Evolutionary conservation across 2,888 invertebrate species (phyloP).

Genomic region (Melinopterus prodromus): DNA sequence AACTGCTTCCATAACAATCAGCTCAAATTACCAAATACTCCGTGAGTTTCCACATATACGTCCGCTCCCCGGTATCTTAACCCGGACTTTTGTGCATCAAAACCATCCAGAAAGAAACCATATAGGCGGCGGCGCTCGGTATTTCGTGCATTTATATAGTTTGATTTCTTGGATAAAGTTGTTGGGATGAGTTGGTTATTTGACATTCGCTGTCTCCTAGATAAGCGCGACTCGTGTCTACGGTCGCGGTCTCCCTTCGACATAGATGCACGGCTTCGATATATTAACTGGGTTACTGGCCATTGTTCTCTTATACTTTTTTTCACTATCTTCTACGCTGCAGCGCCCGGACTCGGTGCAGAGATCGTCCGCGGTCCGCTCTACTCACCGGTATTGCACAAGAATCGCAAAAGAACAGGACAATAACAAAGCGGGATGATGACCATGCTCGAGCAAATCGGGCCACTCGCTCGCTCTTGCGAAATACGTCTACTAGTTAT

Average conservation of each 20-base stretch:
- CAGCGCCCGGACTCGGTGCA: conserved; percentile 4
- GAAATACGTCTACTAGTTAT: neutral
- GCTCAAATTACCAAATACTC: neutral
- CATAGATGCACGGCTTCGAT: conserved; percentile 4
- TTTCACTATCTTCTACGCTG: neutral
- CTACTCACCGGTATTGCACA: conserved; percentile 4
- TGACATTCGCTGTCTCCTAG: neutral
- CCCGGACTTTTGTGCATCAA: neutral
- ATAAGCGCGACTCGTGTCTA: neutral
- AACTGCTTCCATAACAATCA: neutral
- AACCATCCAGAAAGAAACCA: neutral
- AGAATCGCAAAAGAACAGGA: conserved; percentile 4
- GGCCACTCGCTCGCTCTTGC: neutral
- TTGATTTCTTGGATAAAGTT: too few species aligned
- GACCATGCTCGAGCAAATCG: neutral
- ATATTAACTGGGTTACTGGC: conserved; percentile 4
- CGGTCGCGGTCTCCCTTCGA: neutral
- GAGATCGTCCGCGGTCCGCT: conserved; percentile 4
- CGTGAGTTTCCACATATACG: neutral
- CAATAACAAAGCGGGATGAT: conserved; percentile 4
- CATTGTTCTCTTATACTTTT: neutral
- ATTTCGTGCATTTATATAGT: conserved; percentile 4
- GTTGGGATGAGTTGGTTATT: too few species aligned
- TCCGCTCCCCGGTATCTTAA: neutral
- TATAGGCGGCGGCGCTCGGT: neutral